Percentiles rank a stretch among this genome's conserved stretches.
Evolutionary conservation across 2,113 vertebrate genomes (phyloP).

Genomic region (Coturnix japonica): DNA sequence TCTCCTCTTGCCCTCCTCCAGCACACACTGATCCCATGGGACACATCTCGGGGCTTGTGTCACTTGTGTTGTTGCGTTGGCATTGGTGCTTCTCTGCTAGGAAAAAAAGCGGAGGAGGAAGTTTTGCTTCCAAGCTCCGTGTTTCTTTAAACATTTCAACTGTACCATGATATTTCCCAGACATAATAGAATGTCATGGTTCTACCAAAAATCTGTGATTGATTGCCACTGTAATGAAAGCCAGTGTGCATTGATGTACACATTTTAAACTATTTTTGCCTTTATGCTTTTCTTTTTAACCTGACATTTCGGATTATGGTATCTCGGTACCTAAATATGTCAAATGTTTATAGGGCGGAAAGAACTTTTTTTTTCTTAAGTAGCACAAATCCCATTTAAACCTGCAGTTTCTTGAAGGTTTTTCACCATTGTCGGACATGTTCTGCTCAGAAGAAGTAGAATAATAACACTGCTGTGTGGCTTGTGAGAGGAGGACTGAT

Average conservation of each 20-base stretch:
- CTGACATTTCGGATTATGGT: constrained; percentile 58
- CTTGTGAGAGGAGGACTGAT: constrained; percentile 47
- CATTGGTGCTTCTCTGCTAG: background rate
- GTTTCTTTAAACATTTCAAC: constrained; percentile 46
- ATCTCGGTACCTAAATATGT: constrained; percentile 40
- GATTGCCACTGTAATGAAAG: constrained; percentile 55
- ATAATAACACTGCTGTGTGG: background rate
- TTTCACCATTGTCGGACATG: background rate
- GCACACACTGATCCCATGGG: background rate
- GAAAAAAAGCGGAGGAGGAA: background rate
- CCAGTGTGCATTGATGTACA: constrained; percentile 7
- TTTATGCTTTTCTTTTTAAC: constrained; percentile 49
- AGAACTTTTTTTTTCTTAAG: constrained; percentile 7
- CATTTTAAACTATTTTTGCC: constrained; percentile 50
- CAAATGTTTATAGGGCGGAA: constrained; percentile 15
- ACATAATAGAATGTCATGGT: constrained; percentile 52
- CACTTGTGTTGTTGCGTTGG: background rate
- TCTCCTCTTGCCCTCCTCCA: background rate
- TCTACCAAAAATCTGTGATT: constrained; percentile 30
- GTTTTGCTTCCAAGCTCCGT: background rate
- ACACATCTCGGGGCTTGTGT: accelerated
- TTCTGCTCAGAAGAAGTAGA: background rate
- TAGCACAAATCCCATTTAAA: constrained; percentile 28
- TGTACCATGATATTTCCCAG: constrained; percentile 32
- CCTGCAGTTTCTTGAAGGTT: background rate